Percentiles rank a stretch among this genome's conserved stretches.
Evolutionary conservation across 1,140 invertebrate species (phyloP).

Genomic region (Cydia pomonella): DNA sequence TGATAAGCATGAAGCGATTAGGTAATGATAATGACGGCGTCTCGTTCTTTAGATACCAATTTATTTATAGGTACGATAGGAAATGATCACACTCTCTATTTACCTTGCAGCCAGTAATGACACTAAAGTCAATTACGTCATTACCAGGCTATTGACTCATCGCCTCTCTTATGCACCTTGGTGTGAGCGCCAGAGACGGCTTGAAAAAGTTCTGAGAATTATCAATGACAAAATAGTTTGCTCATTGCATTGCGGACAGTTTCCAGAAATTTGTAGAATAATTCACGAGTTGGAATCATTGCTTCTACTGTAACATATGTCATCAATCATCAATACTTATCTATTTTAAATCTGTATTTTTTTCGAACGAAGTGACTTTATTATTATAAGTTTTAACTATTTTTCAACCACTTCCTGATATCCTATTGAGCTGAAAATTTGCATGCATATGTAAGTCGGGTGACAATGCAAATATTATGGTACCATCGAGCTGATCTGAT

Average conservation of each 20-base stretch:
- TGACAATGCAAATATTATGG: too few relatives aligned
- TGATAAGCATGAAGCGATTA: conserved; percentile 44
- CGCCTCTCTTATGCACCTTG: conserved; percentile 50
- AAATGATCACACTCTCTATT: conserved; percentile 39
- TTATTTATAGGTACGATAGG: conserved; percentile 36
- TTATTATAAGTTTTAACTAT: too few relatives aligned
- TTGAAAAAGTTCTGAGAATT: conserved; percentile 62
- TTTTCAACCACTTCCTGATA: too few relatives aligned
- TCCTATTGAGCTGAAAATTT: too few relatives aligned
- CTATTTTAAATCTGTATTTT: background rate
- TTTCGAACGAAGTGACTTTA: too few relatives aligned
- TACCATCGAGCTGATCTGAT: too few relatives aligned
- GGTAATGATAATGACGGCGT: conserved; percentile 47
- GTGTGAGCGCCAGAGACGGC: conserved; percentile 42
- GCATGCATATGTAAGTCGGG: too few relatives aligned
- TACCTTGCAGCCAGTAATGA: conserved; percentile 62
- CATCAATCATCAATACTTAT: background rate
- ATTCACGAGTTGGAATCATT: background rate
- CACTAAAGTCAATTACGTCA: conserved; percentile 64
- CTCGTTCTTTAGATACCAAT: conserved; percentile 38
- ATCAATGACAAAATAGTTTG: conserved; percentile 55
- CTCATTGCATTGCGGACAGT: conserved; percentile 47
- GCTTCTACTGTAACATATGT: background rate
- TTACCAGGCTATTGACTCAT: conserved; percentile 59
- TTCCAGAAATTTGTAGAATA: conserved; percentile 1